Evolutionary conservation across 1,140 invertebrate genomes (phyloP), one percentile per base, ranked within the genome.

Genomic region (Coelopa frigida): DNA sequence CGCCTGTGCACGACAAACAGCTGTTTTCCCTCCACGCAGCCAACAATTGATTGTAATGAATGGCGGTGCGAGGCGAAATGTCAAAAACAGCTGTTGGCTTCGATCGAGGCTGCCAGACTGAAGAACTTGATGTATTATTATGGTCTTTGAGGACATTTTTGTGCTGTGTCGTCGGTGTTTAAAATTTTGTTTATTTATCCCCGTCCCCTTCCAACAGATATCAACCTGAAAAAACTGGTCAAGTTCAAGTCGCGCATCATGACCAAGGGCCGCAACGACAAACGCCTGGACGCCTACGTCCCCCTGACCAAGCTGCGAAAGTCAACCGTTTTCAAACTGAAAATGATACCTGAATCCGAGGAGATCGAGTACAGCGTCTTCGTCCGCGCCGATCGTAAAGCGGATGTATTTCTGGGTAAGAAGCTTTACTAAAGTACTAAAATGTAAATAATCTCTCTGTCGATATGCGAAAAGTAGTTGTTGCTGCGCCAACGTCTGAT

Each of bases 381-480:
- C 40, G 45, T 67, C 29, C 58, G 63, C 36, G 63, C 63, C 50
- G 63, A 67, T 46, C 54, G 63, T 14, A 67, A 66, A 48, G 60
- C 63, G 15, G 63, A 67, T 54, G 42, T 61, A 14, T 66, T 67
- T 45, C 46, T 67, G 23, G 60, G 63, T 67, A 29, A 67, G 62
- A 58, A 14, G 44, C 15, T 36, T 12, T 23, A 20, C 17, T 21
- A 27, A 27, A 27, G 11, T 42, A 17, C 29, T n/a, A n/a, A n/a
- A n/a, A n/a, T n/a, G n/a, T n/a, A n/a, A n/a, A n/a, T n/a, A n/a
- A n/a, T n/a, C n/a, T n/a, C n/a, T n/a, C n/a, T n/a, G n/a, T n/a
- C n/a, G n/a, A n/a, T n/a, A n/a, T n/a, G n/a, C n/a, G n/a, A n/a
- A n/a, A n/a, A n/a, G n/a, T n/a, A n/a, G n/a, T n/a, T n/a, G n/a